Evolutionary conservation across 2,797 vertebrate species (phyloP).

Genomic region (Megaceryle alcyon): DNA sequence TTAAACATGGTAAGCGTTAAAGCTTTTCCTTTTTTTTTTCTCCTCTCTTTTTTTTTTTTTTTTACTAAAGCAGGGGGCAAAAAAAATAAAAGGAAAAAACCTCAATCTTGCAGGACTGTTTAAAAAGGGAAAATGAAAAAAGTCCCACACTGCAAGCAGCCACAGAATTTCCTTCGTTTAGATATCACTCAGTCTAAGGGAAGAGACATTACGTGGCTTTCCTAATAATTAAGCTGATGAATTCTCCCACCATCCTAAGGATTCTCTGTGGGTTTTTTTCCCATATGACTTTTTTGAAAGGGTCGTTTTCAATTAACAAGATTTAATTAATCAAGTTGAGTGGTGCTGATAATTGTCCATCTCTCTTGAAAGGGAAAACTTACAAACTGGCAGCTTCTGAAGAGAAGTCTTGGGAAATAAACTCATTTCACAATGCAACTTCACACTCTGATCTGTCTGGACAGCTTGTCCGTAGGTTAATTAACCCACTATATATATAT

Average conservation of each 20-base stretch:
- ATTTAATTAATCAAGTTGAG: conserved; percentile 10
- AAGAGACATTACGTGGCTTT: background rate
- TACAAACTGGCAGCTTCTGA: background rate
- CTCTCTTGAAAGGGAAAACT: background rate
- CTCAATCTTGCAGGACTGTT: background rate
- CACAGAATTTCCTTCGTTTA: background rate
- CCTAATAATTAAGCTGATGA: background rate
- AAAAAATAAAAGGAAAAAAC: background rate
- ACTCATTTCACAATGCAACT: background rate
- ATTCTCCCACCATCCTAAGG: background rate
- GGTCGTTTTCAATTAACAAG: conserved; percentile 29
- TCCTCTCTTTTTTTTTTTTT: background rate
- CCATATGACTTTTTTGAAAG: background rate
- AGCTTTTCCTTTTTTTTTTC: background rate
- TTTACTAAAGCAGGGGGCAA: background rate
- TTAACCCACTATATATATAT: background rate
- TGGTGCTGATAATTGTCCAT: background rate
- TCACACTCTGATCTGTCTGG: background rate
- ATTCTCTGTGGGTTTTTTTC: background rate
- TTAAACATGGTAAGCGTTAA: background rate
- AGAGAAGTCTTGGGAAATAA: background rate
- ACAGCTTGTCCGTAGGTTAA: background rate
- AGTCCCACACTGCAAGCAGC: background rate
- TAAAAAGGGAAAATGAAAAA: background rate
- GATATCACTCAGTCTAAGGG: background rate